Percentiles rank a stretch among this genome's conserved stretches.
Conservation (phyloP, 1,140 invertebrate genomes). For the Hyposmocoma kahamanoa region DNA sequence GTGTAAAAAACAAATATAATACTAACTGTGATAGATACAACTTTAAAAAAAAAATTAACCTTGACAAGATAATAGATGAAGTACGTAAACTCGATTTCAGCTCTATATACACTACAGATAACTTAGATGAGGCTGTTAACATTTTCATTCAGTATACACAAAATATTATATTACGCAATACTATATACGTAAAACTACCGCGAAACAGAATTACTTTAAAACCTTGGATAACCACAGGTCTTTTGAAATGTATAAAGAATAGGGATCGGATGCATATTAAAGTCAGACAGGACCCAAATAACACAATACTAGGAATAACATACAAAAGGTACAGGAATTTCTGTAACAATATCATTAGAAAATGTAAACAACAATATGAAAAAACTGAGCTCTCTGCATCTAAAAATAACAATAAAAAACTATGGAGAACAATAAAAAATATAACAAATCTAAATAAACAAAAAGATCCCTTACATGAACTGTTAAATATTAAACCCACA, state of each 20-base stretch:
- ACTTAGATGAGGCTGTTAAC: neutral
- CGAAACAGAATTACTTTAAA: neutral
- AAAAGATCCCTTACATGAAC: no score
- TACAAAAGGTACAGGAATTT: constrained; percentile 6
- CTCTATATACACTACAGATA: neutral
- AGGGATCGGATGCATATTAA: constrained; percentile 2
- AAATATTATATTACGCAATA: neutral
- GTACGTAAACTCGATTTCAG: neutral
- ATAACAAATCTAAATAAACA: constrained; percentile 1
- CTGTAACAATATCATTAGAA: constrained; percentile 5
- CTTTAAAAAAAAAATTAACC: neutral
- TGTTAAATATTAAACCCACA: no score
- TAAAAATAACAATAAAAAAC: neutral
- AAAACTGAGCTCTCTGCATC: neutral
- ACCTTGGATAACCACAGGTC: neutral
- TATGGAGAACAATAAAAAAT: neutral
- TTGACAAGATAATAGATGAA: neutral
- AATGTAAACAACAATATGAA: constrained; percentile 2
- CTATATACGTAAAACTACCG: neutral
- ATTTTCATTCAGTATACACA: neutral
- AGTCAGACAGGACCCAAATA: neutral
- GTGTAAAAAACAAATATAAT: neutral
- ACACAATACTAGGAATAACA: neutral
- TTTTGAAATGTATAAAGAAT: neutral
- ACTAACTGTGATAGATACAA: neutral